Evolutionary conservation across 2,113 vertebrate species (phyloP).

Genomic region (Aplodontia rufa): DNA sequence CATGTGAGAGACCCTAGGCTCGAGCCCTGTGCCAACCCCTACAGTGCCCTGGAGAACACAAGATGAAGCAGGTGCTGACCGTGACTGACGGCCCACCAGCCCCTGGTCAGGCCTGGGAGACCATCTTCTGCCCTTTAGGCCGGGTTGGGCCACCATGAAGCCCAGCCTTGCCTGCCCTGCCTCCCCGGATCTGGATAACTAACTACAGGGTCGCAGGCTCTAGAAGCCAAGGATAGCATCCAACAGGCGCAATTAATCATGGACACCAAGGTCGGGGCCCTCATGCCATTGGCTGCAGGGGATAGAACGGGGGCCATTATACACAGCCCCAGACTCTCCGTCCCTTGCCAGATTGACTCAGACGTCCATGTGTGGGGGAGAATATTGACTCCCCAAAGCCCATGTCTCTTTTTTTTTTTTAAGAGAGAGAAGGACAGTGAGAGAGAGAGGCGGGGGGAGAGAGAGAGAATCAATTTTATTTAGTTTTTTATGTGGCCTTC

Average conservation of each 20-base stretch:
- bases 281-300: background rate
- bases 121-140: background rate
- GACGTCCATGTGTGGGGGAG: too few species aligned
- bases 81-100: background rate
- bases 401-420: too few species aligned
- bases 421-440: too few species aligned
- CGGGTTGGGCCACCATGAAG: background rate
- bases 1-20: background rate
- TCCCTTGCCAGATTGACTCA: background rate
- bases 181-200: background rate
- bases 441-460: too few species aligned
- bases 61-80: background rate
- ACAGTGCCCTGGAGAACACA: background rate
- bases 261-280: background rate
- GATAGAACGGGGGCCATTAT: background rate
- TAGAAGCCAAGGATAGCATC: background rate
- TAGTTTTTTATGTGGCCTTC: too few species aligned
- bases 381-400: too few species aligned
- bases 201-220: too few species aligned
- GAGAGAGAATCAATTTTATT: too few species aligned
- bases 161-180: background rate
- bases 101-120: background rate
- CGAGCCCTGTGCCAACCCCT: background rate
- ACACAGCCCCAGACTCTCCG: too few species aligned
- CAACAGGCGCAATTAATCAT: background rate